Evolutionary conservation across 2,113 vertebrate genomes (phyloP), one percentile per base, ranked within the genome.

Genomic region (Microcebus lehilahytsara): DNA sequence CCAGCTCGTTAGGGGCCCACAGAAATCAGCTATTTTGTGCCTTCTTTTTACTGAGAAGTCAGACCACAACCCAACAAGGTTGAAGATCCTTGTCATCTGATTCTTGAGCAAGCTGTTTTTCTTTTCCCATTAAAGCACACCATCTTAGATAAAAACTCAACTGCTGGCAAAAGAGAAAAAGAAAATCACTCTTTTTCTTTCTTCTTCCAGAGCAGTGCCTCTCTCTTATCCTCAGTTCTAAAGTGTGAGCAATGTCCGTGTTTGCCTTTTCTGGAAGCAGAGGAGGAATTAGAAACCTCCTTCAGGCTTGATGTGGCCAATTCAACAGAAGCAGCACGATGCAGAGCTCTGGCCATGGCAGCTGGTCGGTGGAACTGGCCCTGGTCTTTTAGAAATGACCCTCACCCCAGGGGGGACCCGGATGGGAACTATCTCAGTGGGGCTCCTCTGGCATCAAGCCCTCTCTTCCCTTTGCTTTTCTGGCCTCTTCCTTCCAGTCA

Each of bases 251-350:
- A 49, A 1, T 25, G 25, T 32, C 89, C 37, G 79, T 51, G 34
- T 83, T 64, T 94, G 74, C 42, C 71, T 81, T 72, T 51, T 66
- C 94, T 74, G 72, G 66, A 92, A 64, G 62, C n/a, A 62, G 19
- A n/a, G 80, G 46, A 74, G 60, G 46, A 81, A 40, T 72, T 30
- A 11, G 40, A 93, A 83, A 49, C 40, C 58, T 19, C 13, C 67
- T 78, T 42, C 64, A 67, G 53, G 64, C 14, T 74, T 42, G 49
- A 19, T 1, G 2, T 32, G 11, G 66, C 56, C 30, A 4, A 1
- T 23, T 83, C 25, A 69, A 30, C 51, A n/a, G 75, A n/a, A 42
- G 37, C 5, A 13, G 30, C 85, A 0, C 27, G 4, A 1, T 1
- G 14, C 16, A 53, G 30, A 84, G 25, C 37, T 69, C 16, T 6